These are phyloP conservation scores for Sander vitreus DNA, from an alignment of 2,113 vertebrate species.

Conservation along the genomic window DNA sequence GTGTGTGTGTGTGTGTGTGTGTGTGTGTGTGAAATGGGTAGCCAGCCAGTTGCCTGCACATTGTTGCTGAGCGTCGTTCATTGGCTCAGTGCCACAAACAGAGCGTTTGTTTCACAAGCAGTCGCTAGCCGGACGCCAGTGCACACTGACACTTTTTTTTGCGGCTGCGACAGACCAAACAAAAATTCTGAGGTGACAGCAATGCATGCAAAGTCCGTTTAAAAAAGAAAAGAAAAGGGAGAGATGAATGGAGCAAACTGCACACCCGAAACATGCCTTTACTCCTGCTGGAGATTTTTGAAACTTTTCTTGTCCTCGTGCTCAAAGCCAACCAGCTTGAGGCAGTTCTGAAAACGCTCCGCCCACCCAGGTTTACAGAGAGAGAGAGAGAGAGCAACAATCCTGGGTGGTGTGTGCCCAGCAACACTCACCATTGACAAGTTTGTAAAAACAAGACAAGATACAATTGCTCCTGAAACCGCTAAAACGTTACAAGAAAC, in stretches of 20 bases:
- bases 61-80: conserved; percentile 4
- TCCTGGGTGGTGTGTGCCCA: background rate
- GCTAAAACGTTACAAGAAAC: background rate
- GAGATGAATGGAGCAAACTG: background rate
- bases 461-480: background rate
- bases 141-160: conserved; percentile 8
- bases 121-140: conserved; percentile 20
- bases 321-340: background rate
- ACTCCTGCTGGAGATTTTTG: background rate
- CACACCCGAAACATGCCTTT: background rate
- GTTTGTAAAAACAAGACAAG: background rate
- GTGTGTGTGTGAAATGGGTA: background rate
- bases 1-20: conserved; percentile 6
- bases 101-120: conserved; percentile 28
- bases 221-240: background rate
- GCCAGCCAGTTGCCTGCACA: conserved; percentile 32
- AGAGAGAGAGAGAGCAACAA: too few relatives aligned
- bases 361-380: background rate
- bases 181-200: conserved; percentile 21
- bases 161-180: conserved; percentile 27
- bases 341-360: background rate
- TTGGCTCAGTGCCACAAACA: conserved; percentile 47
- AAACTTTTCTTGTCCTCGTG: conserved; percentile 5
- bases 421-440: background rate
- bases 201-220: conserved; percentile 10